Base-by-base conservation (phyloP, 1,140 invertebrate genomes). In the Phenacoccus solenopsis region DNA sequence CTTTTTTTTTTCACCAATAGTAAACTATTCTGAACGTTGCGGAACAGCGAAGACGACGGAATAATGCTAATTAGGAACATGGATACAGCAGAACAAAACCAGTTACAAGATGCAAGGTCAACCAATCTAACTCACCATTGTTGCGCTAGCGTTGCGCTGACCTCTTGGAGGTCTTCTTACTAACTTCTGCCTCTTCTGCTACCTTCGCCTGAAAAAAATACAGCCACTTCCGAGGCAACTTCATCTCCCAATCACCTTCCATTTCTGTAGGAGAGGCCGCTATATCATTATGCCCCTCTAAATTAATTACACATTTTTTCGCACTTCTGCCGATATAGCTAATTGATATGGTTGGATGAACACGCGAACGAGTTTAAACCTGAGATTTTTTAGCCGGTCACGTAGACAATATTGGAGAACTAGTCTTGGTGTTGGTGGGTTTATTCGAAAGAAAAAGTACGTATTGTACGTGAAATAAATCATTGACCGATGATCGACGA, bases 61-160 rank as follows among this genome's bases (percentile, higher is more conserved):
- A 64, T 64, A 64, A 64, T 64, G 59, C 21, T 64, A 64, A 64
- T 64, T 64, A 64, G 25, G 59, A 64, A 64, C 59, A 64, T 64
- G 59, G 59, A 25, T 64, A 64, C 25, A 24, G 59, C 59, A 64
- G 59, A 64, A 64, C 59, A 64, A 64, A 64, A 64, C 59, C 59
- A 64, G 59, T 64, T 64, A 64, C 59, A 64, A 64, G 59, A 64
- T 64, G 25, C 59, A 64, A 64, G 59, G 59, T 64, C 59, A 64
- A 64, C 59, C 59, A 64, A 64, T 64, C 59, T 24, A 64, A 64
- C 13, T 64, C 9, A 64, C 59, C 59, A 64, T 64, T 64, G 59
- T 64, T 64, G 59, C 59, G 59, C 20, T 24, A 64, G 25, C 25
- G 59, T 27, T 25, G 25, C 25, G 59, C 59, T 64, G 59, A 64